Evolutionary conservation across 1,140 invertebrate species (phyloP).

Genomic region (Ooceraea biroi): DNA sequence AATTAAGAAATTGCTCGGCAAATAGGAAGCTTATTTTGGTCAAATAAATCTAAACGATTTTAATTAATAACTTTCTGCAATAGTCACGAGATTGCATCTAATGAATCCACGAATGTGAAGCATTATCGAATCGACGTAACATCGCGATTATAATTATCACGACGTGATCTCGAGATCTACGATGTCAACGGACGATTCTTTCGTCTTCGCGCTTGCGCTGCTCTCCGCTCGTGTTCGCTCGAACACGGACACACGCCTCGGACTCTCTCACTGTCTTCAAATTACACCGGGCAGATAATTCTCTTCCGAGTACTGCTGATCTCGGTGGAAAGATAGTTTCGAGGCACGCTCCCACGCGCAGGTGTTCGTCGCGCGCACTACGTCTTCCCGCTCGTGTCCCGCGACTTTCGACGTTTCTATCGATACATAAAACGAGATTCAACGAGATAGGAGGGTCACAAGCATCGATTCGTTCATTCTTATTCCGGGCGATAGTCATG

Average conservation of each 20-base stretch:
- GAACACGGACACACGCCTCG: not conserved
- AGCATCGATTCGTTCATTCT: not conserved
- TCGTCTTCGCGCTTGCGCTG: not conserved
- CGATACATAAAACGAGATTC: not conserved
- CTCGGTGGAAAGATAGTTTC: conserved; percentile 9
- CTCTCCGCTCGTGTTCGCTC: not conserved
- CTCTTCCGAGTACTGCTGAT: conserved; percentile 60
- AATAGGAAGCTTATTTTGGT: too few relatives aligned
- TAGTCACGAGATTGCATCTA: not conserved
- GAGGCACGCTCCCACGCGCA: conserved; percentile 54
- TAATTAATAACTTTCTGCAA: not conserved
- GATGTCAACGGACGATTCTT: conserved; percentile 22
- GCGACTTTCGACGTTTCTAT: conserved; percentile 10
- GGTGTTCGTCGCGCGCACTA: conserved; percentile 22
- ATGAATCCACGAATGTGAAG: too few relatives aligned
- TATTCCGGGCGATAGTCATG: too few relatives aligned
- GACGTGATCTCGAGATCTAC: conserved; percentile 15
- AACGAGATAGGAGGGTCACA: too few relatives aligned
- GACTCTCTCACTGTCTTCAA: conserved; percentile 63
- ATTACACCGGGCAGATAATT: conserved; percentile 57
- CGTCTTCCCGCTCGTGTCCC: conserved; percentile 12
- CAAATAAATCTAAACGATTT: not conserved
- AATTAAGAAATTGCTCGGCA: not conserved
- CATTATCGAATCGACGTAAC: conserved; percentile 11
- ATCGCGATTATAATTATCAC: not conserved